A percentile compares a stretch with the other conserved stretches of the same genome.
phyloP scores from a whole-genome alignment of 2,797 vertebrate species.

The Toxotes lorentzi region DNA sequence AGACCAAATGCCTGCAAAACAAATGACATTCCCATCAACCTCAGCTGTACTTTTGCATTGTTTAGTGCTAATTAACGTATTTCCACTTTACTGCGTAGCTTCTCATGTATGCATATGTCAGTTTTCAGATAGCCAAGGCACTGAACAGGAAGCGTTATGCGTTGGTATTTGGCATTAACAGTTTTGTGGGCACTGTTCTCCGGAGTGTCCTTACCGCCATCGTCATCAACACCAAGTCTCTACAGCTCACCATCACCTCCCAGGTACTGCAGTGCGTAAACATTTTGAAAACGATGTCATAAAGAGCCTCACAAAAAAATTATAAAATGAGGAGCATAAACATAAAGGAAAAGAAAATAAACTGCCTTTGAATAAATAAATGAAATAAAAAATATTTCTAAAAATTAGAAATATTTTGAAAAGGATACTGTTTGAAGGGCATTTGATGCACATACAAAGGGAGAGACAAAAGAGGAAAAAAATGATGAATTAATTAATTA shows the following conservation, averaged over 20 bases:
- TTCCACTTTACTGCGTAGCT: neutral
- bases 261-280: constrained; percentile 78
- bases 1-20: no score
- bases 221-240: constrained; percentile 82
- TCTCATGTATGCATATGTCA: constrained; percentile 47
- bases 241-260: constrained; percentile 80
- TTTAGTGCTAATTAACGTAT: no score
- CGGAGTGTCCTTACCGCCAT: constrained; percentile 86
- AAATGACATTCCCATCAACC: neutral
- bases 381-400: neutral
- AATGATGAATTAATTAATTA: neutral
- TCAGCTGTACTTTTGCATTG: neutral
- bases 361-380: constrained; percentile 1
- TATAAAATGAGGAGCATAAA: neutral
- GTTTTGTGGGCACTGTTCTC: constrained; percentile 83
- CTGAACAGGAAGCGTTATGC: constrained; percentile 87
- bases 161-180: constrained; percentile 89
- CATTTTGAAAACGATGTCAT: neutral
- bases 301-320: neutral
- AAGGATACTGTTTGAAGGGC: neutral
- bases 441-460: neutral
- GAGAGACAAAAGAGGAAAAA: neutral
- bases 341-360: neutral
- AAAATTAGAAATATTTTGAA: neutral
- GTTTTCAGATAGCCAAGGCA: constrained; percentile 88